Base-by-base conservation (phyloP, 2,113 vertebrate species). In the Cavia porcellus region DNA sequence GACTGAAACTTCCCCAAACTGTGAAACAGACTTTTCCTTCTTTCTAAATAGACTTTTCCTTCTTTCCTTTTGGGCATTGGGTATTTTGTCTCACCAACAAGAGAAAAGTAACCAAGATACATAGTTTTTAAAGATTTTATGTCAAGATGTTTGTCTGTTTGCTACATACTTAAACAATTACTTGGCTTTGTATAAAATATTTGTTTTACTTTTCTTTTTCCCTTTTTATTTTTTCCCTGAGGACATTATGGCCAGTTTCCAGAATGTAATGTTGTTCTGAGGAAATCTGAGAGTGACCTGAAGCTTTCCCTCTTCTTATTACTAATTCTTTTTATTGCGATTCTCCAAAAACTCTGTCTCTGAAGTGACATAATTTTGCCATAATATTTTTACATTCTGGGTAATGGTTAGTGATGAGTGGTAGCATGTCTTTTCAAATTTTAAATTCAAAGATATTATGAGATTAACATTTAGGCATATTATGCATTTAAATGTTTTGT, bases 191-290 rank as follows among this genome's bases (percentile, higher is more conserved):
- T 62, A 59, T 50, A 86, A 45, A 94, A 92, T 30, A 38, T 25
- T 70, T 62, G 19, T 64, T 93, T 93, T 92, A 88, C 20, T 30
- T 92, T 90, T 64, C 79, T 47, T 94, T 74, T 94, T 88, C 38
- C 47, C 4, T 80, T 83, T 12, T 2, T 95, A 84, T 82, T 89
- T 42, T 89, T 86, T 93, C 81, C 47, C 62, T 17, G 17, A 92
- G 10, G 81, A 75, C 20, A 75, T 55, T 68, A 22, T 12, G 84
- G 24, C 7, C 17, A 35, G 17, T 59, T 84, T 59, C 52, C n/a
- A 72, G 28, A 0, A 82, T 77, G 5, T 68, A 72, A 81, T 7
- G 9, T 74, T 80, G 24, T 55, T 62, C 8, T 81, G 50, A 95
- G 10, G 47, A 90, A 66, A 55, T 74, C 42, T 89, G 25, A 83